Evolutionary conservation across 2,113 vertebrate species (phyloP).

Genomic region (Callionymus lyra): DNA sequence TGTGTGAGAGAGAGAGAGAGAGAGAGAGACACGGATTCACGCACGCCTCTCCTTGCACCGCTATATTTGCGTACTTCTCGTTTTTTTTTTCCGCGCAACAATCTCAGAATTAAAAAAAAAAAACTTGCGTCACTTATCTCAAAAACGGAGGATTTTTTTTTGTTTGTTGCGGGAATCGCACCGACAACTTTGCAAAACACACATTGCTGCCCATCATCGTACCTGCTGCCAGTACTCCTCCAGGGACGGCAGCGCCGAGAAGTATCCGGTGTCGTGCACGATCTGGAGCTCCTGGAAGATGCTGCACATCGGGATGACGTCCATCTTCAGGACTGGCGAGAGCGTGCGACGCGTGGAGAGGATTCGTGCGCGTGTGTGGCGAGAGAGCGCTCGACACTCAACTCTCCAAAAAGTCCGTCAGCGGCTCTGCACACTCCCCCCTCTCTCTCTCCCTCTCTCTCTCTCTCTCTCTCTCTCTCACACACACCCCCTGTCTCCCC

Average conservation of each 20-base stretch:
- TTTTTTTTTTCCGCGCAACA: too few relatives aligned
- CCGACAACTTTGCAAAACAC: too few relatives aligned
- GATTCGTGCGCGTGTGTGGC: constrained; percentile 34
- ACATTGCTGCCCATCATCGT: too few relatives aligned
- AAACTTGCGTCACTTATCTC: too few relatives aligned
- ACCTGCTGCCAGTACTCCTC: constrained; percentile 99
- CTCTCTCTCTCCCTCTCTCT: neutral
- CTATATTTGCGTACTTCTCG: too few relatives aligned
- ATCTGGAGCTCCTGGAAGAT: constrained; percentile 99
- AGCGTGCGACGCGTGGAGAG: constrained; percentile 32
- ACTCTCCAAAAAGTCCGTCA: constrained; percentile 72
- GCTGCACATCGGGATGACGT: constrained; percentile 98
- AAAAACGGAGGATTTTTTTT: too few relatives aligned
- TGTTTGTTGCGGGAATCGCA: too few relatives aligned
- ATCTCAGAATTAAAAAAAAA: too few relatives aligned
- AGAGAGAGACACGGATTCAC: too few relatives aligned
- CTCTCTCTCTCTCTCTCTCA: too few relatives aligned
- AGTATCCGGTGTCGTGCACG: constrained; percentile 97
- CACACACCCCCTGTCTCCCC: constrained; percentile 58
- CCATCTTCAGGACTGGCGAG: constrained; percentile 70
- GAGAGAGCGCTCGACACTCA: constrained; percentile 70
- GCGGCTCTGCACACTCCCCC: constrained; percentile 71
- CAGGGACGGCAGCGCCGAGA: constrained; percentile 93
- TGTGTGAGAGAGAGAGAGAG: too few relatives aligned
- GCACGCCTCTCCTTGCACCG: too few relatives aligned